Base-by-base conservation (phyloP, 2,888 invertebrate species). In the Drosophila maculinotata region DNA sequence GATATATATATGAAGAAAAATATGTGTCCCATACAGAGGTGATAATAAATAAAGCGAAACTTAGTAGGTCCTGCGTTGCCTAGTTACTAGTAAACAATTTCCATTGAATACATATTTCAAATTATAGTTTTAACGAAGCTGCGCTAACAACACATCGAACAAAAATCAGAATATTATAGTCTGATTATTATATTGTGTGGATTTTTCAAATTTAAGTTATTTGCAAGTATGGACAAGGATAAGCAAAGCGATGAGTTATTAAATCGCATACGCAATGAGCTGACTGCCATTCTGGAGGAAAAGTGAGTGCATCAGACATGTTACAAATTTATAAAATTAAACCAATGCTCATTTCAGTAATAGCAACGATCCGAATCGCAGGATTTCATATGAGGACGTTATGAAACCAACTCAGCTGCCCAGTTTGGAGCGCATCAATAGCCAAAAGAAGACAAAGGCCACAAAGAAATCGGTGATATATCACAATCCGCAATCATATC, bases 271-370 rank as follows among this genome's bases (percentile, higher is more conserved):
- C 74, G 79, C 30, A 76, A 76, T 33, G 89, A 90, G 64, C 39
- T 90, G 23, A 80, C 73, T 28, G 81, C 83, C 14, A 90, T 90
- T 59, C 59, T 89, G 8, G 64, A 53, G 7, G 81, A 79, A 12
- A 77, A 68, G 89, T 89, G 58, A 68, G 73, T 69, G 9, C 1
- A 10, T 12, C 17, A 6, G 7, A 25, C 1, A 14, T n/a, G 30
- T 14, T 9, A 4, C 1, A 20, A 3, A 41, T 10, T 14, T 5
- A 10, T n/a, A n/a, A 9, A 23, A 26, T 30, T 6, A 14, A 17
- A 17, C 0, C 14, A 9, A 10, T 28, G 3, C 1, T 7, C 2
- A 4, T 38, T 41, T 6, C 9, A 81, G 81, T 42, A 68, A 60
- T 1, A 69, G 41, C 28, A 69, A 62, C 8, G 69, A 74, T 53